phyloP scores from a whole-genome alignment of 2,113 vertebrate species.

The Tetrax tetrax region DNA sequence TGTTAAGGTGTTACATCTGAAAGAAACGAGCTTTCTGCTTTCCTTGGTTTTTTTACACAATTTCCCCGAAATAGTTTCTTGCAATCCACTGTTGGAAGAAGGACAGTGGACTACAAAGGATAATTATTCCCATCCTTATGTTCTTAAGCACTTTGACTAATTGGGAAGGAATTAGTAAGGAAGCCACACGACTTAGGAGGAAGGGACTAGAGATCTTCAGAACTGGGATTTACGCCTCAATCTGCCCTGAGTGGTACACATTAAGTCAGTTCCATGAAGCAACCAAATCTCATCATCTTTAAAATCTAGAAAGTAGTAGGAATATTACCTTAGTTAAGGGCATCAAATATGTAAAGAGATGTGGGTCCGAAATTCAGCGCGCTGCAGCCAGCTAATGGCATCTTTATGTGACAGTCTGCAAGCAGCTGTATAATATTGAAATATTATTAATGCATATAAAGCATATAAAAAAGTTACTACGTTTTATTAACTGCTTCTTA shows the following conservation, averaged over 20 bases:
- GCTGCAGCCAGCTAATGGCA: neutral
- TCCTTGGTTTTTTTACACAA: neutral
- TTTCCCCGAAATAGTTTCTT: neutral
- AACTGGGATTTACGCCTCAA: neutral
- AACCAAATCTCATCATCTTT: neutral
- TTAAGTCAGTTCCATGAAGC: neutral
- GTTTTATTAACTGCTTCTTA: neutral
- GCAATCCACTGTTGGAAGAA: neutral
- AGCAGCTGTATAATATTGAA: neutral
- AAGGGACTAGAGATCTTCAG: neutral
- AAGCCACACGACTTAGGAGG: neutral
- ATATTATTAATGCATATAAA: neutral
- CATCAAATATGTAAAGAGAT: neutral
- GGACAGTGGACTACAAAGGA: neutral
- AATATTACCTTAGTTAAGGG: neutral
- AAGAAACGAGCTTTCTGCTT: neutral
- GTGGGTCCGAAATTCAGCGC: neutral
- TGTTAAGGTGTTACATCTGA: neutral
- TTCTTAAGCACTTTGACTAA: neutral
- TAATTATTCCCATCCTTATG: neutral
- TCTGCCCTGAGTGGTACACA: neutral
- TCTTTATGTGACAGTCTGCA: neutral
- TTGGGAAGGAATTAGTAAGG: neutral
- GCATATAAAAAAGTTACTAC: neutral
- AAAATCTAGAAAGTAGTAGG: neutral